phyloP scores from a whole-genome alignment of 2,797 vertebrate genomes.

The Eulemur rubriventer region DNA sequence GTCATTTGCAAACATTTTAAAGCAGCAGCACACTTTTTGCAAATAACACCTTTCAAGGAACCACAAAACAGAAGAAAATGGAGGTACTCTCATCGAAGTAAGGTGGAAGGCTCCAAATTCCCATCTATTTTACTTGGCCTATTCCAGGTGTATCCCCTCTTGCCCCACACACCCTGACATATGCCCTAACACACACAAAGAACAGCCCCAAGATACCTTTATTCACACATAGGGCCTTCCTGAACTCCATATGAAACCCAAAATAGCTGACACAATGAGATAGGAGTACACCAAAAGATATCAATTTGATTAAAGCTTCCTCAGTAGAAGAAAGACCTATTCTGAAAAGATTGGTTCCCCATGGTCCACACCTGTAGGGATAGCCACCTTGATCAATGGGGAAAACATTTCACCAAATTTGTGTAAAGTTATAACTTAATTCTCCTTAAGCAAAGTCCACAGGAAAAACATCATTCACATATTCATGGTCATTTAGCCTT shows the following conservation, averaged over 20 bases:
- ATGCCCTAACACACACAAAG: neutral
- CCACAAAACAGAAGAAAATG: neutral
- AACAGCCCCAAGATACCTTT: neutral
- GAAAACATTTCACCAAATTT: neutral
- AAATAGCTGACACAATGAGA: neutral
- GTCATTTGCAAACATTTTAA: neutral
- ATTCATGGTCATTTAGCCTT: neutral
- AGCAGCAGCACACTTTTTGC: slow-evolving; percentile 13
- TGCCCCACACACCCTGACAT: neutral
- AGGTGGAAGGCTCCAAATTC: neutral
- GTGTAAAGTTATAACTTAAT: neutral
- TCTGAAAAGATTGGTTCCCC: neutral
- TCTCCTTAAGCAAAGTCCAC: neutral
- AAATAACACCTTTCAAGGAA: neutral
- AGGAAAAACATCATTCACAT: neutral
- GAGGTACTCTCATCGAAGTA: neutral
- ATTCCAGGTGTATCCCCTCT: neutral
- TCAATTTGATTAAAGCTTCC: neutral
- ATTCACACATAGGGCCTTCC: neutral
- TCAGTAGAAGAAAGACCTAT: neutral
- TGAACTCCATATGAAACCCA: neutral
- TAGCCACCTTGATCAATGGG: neutral
- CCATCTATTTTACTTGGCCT: neutral
- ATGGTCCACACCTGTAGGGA: neutral
- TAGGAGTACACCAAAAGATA: neutral